Base-by-base conservation (phyloP, 2,888 invertebrate species). In the Hemicrepidius hirtus region DNA sequence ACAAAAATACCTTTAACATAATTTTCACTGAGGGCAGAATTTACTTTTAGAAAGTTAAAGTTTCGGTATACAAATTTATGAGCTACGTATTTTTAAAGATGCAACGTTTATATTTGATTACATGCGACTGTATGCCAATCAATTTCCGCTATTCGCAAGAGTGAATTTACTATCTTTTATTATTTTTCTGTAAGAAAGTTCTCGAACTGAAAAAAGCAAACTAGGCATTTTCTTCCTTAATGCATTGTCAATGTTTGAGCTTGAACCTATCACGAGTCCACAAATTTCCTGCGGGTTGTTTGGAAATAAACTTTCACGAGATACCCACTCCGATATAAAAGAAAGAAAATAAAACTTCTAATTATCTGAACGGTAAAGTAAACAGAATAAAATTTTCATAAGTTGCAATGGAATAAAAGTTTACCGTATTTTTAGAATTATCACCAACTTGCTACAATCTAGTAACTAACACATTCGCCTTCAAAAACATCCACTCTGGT, bases 181-280 rank as follows among this genome's bases (percentile, higher is more conserved):
- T 24, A 24, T 5, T 24, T 3, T 24, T 5, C 24, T 24, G 5
- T 3, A 24, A 5, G 3, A 24, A 24, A 24, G 5, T 24, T 24
- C 24, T 5, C 5, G 5, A 24, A 32, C 28, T 16, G 28, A 55
- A 32, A 32, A 21, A 49, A 49, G 49, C 21, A 37, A 57, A 37
- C 57, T 16, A 18, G 12, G 13, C 37, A 16, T 16, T 57, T 37
- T 55, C 16, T 57, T 37, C 57, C n/a, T 35, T 57, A 57, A 57
- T 57, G 37, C 35, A 40, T 37, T 37, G 28, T 57, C 57, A 40
- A 40, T 57, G 57, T 57, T 57, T 57, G 57, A 57, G 37, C 57
- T 37, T 37, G 32, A 40, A 20, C 57, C 18, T 10, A 44, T 35
- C 37, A 40, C 18, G 35, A 18, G 21, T 35, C 57, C 37, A 57